Conservation (phyloP, 1,140 invertebrate species). For the Euwallacea fornicatus region DNA sequence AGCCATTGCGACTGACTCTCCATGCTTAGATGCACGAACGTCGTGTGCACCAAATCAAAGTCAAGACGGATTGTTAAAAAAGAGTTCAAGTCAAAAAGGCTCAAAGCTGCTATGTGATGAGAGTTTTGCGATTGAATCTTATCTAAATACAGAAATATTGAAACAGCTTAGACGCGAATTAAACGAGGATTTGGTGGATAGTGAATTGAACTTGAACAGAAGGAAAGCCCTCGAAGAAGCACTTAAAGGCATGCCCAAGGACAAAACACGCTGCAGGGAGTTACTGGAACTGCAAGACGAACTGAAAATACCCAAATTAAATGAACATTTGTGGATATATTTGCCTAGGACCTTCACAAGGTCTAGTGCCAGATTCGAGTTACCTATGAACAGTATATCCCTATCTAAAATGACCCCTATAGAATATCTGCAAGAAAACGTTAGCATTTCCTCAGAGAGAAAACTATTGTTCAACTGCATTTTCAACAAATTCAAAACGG, state of each 20-base stretch:
- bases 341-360: slow-evolving; percentile 66
- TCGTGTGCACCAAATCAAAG: slow-evolving; percentile 48
- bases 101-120: not conserved
- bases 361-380: slow-evolving; percentile 64
- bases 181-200: slow-evolving; percentile 66
- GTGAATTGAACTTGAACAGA: slow-evolving; percentile 66
- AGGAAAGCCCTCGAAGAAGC: slow-evolving; percentile 65
- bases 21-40: slow-evolving; percentile 59
- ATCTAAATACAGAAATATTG: slow-evolving; percentile 63
- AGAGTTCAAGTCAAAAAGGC: slow-evolving; percentile 15
- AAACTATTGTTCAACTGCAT: slow-evolving; percentile 62
- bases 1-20: slow-evolving; percentile 58
- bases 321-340: slow-evolving; percentile 60
- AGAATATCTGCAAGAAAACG: slow-evolving; percentile 63
- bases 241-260: slow-evolving; percentile 56
- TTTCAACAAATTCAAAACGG: slow-evolving; percentile 58
- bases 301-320: slow-evolving; percentile 58
- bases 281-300: slow-evolving; percentile 84
- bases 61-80: slow-evolving; percentile 27
- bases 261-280: slow-evolving; percentile 89
- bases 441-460: slow-evolving; percentile 63
- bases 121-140: slow-evolving; percentile 43
- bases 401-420: slow-evolving; percentile 61
- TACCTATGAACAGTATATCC: slow-evolving; percentile 63
- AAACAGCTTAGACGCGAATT: slow-evolving; percentile 67